Percentiles rank a stretch among this genome's conserved stretches.
phyloP scores from a whole-genome alignment of 1,140 invertebrate genomes.

The Sminthurides bifidus region DNA sequence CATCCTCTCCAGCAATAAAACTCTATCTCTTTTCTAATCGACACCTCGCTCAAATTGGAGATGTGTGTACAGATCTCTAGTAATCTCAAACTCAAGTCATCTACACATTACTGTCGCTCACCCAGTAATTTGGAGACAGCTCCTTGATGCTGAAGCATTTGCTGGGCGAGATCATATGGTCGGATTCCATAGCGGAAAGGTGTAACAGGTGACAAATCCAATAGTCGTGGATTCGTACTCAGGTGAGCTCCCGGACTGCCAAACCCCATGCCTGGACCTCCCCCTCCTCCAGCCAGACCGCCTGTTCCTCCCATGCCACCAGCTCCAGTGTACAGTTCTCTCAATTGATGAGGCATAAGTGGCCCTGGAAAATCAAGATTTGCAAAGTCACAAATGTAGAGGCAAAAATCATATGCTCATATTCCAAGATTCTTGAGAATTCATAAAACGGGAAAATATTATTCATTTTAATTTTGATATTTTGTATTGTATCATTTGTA shows the following conservation, averaged over 20 bases:
- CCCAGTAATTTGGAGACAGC: conserved; percentile 80
- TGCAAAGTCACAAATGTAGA: too few species aligned
- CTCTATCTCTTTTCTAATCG: conserved; percentile 18
- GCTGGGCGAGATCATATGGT: conserved; percentile 77
- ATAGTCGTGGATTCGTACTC: conserved; percentile 55
- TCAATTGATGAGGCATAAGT: conserved; percentile 28
- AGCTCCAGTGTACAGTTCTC: conserved; percentile 25
- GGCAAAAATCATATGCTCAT: too few species aligned
- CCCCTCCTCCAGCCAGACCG: conserved; percentile 12
- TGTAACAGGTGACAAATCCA: conserved; percentile 53
- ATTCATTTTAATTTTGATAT: too few species aligned
- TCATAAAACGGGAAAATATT: too few species aligned
- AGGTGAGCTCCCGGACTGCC: conserved; percentile 39
- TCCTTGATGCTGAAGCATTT: conserved; percentile 76
- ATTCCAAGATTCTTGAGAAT: too few species aligned
- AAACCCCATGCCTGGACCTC: conserved; percentile 52
- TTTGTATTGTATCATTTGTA: too few species aligned
- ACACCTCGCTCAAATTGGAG: conserved; percentile 19
- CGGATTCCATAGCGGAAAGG: conserved; percentile 55
- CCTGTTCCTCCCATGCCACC: conserved; percentile 2
- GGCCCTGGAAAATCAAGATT: conserved; percentile 15
- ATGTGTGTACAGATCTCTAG: conserved; percentile 9
- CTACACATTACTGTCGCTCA: conserved; percentile 47
- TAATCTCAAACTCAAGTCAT: background rate
- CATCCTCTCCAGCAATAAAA: conserved; percentile 10